Conservation (phyloP, 2,888 invertebrate genomes). For the Lasioglossum figueresi region DNA sequence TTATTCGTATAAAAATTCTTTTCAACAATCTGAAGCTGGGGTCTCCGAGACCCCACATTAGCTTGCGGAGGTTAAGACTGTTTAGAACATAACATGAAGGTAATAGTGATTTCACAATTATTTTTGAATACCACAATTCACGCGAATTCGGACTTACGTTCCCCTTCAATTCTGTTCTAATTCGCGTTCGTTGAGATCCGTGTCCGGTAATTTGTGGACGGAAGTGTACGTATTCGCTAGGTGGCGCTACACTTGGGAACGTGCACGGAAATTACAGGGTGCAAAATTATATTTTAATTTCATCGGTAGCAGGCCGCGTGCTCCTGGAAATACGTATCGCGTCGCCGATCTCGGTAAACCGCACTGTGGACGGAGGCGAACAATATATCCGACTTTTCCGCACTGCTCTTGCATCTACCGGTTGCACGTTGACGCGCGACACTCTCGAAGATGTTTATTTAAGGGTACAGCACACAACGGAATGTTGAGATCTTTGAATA, state of each 20-base stretch:
- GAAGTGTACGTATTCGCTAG: neutral
- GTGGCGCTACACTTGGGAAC: neutral
- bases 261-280: constrained; percentile 61
- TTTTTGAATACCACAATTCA: neutral
- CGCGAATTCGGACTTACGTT: neutral
- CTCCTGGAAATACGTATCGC: constrained; percentile 18
- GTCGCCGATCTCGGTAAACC: constrained; percentile 46
- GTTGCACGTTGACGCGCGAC: neutral
- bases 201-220: neutral
- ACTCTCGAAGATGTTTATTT: neutral
- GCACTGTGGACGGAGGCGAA: constrained; percentile 14
- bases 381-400: constrained; percentile 5
- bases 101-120: neutral
- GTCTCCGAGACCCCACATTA: too few relatives aligned
- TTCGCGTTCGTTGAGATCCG: neutral
- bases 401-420: neutral
- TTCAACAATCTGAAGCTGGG: too few relatives aligned
- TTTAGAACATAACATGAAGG: neutral
- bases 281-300: constrained; percentile 81
- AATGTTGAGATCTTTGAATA: neutral
- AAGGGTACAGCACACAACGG: neutral
- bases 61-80: too few relatives aligned
- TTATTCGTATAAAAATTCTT: too few relatives aligned
- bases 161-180: neutral
- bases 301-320: constrained; percentile 67